Conservation (phyloP, 2,113 vertebrate genomes). For the Pedionomus torquatus region DNA sequence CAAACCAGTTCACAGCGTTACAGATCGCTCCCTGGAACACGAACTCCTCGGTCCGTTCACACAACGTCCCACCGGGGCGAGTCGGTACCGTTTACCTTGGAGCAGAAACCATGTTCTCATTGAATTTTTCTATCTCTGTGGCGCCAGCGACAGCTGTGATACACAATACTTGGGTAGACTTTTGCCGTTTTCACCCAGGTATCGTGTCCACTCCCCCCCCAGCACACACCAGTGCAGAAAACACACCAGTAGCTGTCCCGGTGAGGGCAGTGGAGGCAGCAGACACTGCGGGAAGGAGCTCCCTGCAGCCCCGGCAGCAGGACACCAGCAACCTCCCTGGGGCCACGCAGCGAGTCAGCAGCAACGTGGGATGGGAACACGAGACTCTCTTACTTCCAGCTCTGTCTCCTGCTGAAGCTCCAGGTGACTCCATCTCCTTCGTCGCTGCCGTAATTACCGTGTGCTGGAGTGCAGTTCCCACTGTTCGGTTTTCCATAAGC, state of each 20-base stretch:
- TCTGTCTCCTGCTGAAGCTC: background rate
- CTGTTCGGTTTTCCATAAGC: background rate
- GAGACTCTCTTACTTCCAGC: background rate
- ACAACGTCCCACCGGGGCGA: background rate
- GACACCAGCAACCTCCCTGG: background rate
- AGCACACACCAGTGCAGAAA: no score
- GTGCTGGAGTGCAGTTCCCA: background rate
- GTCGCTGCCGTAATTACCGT: constrained; percentile 2
- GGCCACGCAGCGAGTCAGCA: background rate
- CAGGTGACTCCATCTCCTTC: background rate
- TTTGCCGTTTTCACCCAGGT: background rate
- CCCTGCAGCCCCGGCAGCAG: background rate
- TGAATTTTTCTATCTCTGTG: background rate
- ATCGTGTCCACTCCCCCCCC: background rate
- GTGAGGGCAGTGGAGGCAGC: background rate
- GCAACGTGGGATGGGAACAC: background rate
- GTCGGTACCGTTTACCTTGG: background rate
- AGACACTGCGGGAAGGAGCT: background rate
- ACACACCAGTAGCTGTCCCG: background rate
- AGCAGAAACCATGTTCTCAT: background rate
- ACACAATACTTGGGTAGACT: background rate
- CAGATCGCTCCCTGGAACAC: background rate
- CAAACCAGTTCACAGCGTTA: background rate
- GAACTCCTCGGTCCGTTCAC: background rate
- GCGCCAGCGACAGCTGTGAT: background rate